phyloP scores from a whole-genome alignment of 2,113 vertebrate species.

The Myotis brandtii region DNA sequence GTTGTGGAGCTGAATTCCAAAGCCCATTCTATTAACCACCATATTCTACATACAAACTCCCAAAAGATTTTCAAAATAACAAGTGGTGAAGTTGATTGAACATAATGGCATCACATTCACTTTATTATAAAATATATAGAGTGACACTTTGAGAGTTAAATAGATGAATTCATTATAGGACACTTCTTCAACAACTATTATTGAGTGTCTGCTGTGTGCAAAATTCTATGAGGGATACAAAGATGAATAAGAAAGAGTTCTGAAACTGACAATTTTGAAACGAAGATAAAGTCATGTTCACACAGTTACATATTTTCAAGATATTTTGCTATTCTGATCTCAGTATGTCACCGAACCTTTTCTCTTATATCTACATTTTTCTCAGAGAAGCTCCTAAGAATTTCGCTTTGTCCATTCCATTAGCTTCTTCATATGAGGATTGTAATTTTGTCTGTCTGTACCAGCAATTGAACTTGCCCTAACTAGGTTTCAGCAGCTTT shows the following conservation, averaged over 20 bases:
- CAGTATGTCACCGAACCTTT: neutral
- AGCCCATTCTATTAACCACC: neutral
- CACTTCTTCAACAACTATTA: neutral
- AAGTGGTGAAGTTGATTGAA: slow-evolving; percentile 8
- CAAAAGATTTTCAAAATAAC: slow-evolving; percentile 32
- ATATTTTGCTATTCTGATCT: slow-evolving; percentile 27
- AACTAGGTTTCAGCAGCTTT: neutral
- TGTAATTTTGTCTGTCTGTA: neutral
- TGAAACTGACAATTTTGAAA: slow-evolving; percentile 52
- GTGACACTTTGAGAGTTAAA: slow-evolving; percentile 19
- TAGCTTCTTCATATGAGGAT: neutral
- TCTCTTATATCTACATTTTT: neutral
- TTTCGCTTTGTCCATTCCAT: neutral
- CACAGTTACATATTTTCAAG: slow-evolving; percentile 26
- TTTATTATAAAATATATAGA: neutral
- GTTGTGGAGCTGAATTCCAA: neutral
- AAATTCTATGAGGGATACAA: neutral
- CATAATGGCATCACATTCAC: slow-evolving; percentile 34
- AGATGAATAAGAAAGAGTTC: neutral
- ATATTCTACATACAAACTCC: neutral
- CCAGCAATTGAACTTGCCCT: neutral
- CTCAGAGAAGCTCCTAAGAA: neutral
- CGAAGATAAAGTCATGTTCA: slow-evolving; percentile 50
- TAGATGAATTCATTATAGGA: neutral
- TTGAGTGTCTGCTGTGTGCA: neutral